phyloP scores from a whole-genome alignment of 2,797 vertebrate genomes.

The Scyliorhinus canicula region DNA sequence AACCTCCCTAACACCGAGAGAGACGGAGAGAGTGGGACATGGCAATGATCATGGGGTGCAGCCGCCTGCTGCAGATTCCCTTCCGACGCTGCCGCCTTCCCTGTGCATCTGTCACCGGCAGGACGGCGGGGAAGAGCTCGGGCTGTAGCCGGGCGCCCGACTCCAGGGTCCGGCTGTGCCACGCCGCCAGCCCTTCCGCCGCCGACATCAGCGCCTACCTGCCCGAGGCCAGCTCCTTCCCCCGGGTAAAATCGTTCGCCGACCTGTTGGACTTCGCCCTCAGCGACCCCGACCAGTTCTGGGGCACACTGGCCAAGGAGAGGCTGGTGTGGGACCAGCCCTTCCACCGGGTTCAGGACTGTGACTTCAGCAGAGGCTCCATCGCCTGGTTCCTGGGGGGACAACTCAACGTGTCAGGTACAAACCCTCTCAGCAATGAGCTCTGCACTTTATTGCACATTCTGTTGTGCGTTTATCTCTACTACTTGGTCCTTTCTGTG shows the following conservation, averaged over 20 bases:
- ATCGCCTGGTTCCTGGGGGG: slow-evolving; percentile 84
- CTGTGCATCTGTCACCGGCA: too few relatives aligned
- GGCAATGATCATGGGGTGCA: background rate
- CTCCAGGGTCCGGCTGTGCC: background rate
- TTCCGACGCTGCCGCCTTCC: background rate
- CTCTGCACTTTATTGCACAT: background rate
- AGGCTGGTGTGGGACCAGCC: slow-evolving; percentile 71
- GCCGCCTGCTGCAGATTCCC: slow-evolving; percentile 37
- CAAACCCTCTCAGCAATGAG: slow-evolving; percentile 39
- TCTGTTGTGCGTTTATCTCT: too few relatives aligned
- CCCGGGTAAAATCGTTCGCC: slow-evolving; percentile 49
- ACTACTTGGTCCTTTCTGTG: too few relatives aligned
- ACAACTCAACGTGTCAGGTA: slow-evolving; percentile 83
- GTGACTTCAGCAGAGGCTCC: slow-evolving; percentile 58
- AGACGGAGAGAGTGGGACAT: background rate
- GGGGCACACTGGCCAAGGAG: slow-evolving; percentile 69
- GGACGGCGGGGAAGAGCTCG: background rate
- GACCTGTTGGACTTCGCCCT: slow-evolving; percentile 62
- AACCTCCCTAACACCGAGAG: background rate
- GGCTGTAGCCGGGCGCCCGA: rapidly evolving
- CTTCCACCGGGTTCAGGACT: slow-evolving; percentile 66
- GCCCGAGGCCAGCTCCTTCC: slow-evolving; percentile 45
- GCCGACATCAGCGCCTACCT: slow-evolving; percentile 39
- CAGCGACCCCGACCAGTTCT: slow-evolving; percentile 65
- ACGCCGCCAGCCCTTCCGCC: background rate